Evolutionary conservation across 2,113 vertebrate genomes (phyloP), one percentile per base, ranked within the genome.

Genomic region (Copsychus sechellarum): DNA sequence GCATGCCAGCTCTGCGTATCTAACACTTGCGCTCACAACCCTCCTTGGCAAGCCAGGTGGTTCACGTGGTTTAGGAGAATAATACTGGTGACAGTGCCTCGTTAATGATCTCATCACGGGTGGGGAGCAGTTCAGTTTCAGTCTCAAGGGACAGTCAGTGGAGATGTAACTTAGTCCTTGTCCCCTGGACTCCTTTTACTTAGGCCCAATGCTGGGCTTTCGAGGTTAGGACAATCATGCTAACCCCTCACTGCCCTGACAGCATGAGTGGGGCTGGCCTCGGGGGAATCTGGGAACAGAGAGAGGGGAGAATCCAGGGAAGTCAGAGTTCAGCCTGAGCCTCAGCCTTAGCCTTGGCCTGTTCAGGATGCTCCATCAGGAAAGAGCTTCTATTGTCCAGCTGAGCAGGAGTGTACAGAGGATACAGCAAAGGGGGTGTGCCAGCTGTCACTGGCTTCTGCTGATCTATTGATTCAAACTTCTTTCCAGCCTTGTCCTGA

Each of bases 1-100:
- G 48, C 17, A 9, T 58, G 54, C 67, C 67, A 92, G 0, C 29
- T 51, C 69, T 74, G 34, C 3, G 0, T 53, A 29, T 76, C 51
- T 51, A 26, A 56, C 9, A n/a, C 23, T 11, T 2, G 18, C 21
- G 5, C 0, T 0, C 33, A 50, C 34, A 69, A 0, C 43, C 16
- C 18, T 53, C 25, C 36, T 33, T 56, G 43, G n/a, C 20, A 76
- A 40, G 47, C 16, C 33, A 62, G 60, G 18, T 66, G 58, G 19
- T 48, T 72, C 36, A 9, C 8, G 0, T 33, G 26, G 22, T 9
- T 42, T 74, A 54, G 53, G 1, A 3, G 31, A 87, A 12, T 33
- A 61, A 28, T 15, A 5, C 7, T 36, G 53, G 19, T 25, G 51
- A 18, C 25, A 67, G 21, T 36, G 26, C 17, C 22, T 88, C 1